phyloP scores from a whole-genome alignment of 2,113 vertebrate genomes.

The Peromyscus californicus region DNA sequence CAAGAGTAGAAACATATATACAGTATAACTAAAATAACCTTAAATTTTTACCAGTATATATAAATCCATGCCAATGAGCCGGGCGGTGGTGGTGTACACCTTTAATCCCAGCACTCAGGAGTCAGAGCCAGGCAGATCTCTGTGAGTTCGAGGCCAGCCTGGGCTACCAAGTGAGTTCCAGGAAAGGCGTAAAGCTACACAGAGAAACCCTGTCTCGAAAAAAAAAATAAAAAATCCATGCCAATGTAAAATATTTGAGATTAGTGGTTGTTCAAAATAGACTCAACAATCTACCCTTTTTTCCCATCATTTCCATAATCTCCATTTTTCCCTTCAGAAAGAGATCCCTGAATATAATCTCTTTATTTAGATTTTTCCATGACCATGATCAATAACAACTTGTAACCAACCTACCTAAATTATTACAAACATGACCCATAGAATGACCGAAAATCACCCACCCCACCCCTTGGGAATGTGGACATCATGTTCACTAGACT shows the following conservation, averaged over 20 bases:
- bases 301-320: no score
- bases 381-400: not conserved
- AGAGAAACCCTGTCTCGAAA: no score
- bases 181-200: no score
- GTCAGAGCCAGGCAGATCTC: no score
- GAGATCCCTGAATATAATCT: no score
- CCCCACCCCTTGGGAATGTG: not conserved
- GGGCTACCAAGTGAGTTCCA: no score
- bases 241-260: not conserved
- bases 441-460: not conserved
- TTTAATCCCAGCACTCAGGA: no score
- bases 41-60: not conserved
- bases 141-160: no score
- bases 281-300: no score
- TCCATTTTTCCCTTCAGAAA: no score
- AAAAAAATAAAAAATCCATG: not conserved
- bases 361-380: no score
- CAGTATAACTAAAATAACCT: not conserved
- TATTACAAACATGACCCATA: not conserved
- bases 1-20: not conserved
- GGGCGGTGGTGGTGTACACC: no score
- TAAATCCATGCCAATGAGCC: not conserved
- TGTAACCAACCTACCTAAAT: not conserved
- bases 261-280: not conserved
- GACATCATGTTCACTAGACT: not conserved